Evolutionary conservation across 2,113 vertebrate genomes (phyloP).

Genomic region (Vimba vimba): DNA sequence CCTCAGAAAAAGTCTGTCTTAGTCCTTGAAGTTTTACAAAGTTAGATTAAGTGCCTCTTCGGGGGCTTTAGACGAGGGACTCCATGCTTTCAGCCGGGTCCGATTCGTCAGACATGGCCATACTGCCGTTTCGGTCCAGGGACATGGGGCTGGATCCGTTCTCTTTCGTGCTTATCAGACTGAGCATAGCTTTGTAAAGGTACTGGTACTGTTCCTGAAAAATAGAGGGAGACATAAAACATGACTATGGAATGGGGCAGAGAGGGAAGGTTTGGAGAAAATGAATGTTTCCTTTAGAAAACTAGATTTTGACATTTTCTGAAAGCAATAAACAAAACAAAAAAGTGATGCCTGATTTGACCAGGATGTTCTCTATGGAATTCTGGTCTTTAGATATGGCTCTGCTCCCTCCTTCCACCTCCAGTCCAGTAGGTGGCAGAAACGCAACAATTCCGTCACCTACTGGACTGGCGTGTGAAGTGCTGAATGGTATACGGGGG

Average conservation of each 20-base stretch:
- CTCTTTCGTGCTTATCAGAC: constrained; percentile 90
- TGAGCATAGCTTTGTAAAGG: constrained; percentile 94
- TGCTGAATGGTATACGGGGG: neutral
- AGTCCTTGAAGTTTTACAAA: constrained; percentile 93
- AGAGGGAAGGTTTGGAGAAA: neutral
- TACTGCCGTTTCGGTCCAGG: constrained; percentile 86
- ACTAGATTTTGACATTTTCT: too few relatives aligned
- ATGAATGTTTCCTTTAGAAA: neutral
- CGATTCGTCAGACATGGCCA: constrained; percentile 84
- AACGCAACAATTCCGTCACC: neutral
- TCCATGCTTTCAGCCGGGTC: constrained; percentile 93
- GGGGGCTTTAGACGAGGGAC: constrained; percentile 85
- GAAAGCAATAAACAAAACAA: too few relatives aligned
- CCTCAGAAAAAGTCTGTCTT: constrained; percentile 91
- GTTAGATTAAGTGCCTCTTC: constrained; percentile 77
- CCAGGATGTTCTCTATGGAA: neutral
- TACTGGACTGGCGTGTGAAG: neutral
- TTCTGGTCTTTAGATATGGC: neutral
- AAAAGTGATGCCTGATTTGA: too few relatives aligned
- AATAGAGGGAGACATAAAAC: constrained; percentile 56
- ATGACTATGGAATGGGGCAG: neutral
- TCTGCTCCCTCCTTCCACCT: neutral
- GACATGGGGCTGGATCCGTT: constrained; percentile 80
- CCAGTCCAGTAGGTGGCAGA: neutral
- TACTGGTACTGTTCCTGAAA: constrained; percentile 93